A percentile compares a stretch with the other conserved stretches of the same genome.
Conservation (phyloP, 2,113 vertebrate genomes). For the Hippocampus zosterae region DNA sequence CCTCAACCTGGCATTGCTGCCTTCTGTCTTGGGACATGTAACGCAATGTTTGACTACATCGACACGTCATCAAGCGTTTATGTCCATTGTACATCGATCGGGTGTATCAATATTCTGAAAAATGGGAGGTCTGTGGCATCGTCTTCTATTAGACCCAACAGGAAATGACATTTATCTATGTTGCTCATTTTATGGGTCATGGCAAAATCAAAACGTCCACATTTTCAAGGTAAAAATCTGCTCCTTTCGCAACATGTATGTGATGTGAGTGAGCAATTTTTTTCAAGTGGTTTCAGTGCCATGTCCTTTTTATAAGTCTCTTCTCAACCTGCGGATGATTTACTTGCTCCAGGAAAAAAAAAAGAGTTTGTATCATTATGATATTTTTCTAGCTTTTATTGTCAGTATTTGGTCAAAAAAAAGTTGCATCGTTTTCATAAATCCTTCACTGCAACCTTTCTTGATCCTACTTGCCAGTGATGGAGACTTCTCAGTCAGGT, state of each 20-base stretch:
- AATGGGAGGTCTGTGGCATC: neutral
- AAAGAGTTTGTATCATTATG: constrained; percentile 59
- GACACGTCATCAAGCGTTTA: neutral
- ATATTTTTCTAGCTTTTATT: constrained; percentile 64
- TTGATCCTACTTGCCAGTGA: constrained; percentile 35
- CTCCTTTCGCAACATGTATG: constrained; percentile 34
- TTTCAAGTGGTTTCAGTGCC: constrained; percentile 51
- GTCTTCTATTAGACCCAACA: neutral
- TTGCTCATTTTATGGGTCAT: constrained; percentile 24
- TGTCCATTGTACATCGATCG: constrained; percentile 14
- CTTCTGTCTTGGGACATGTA: too few species aligned
- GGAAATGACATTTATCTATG: constrained; percentile 14
- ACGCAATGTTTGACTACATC: too few species aligned
- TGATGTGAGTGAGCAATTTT: constrained; percentile 25
- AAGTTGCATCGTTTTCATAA: constrained; percentile 26
- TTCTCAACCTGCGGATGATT: constrained; percentile 44
- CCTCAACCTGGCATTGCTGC: too few species aligned
- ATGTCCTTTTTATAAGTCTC: constrained; percentile 53
- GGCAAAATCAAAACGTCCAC: neutral
- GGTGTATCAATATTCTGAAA: constrained; percentile 10
- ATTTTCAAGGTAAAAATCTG: constrained; percentile 6
- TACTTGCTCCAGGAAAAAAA: constrained; percentile 38
- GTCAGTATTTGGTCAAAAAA: constrained; percentile 69
- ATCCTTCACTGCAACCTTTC: constrained; percentile 20
- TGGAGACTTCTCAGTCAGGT: constrained; percentile 42